These are phyloP conservation scores for Pemphigus obesinymphae DNA, from an alignment of 1,140 invertebrate genomes.

Conservation along the genomic window DNA sequence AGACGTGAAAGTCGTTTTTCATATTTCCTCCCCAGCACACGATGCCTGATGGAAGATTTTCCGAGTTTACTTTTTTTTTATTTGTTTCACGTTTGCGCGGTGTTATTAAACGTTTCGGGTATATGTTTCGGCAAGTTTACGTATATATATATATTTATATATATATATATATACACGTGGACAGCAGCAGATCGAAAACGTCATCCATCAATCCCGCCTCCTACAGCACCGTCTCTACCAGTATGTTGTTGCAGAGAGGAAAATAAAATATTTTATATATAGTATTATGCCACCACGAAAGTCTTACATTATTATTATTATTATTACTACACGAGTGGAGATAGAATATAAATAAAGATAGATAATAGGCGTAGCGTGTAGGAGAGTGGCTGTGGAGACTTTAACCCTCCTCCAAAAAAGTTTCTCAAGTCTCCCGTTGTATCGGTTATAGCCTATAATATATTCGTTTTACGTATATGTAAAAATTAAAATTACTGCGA, in stretches of 20 bases:
- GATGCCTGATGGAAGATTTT: conserved; percentile 5
- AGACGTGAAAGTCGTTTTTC: conserved; percentile 35
- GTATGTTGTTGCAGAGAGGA: no score
- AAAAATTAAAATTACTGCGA: no score
- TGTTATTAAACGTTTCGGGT: conserved; percentile 26
- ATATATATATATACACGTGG: not conserved
- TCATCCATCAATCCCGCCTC: conserved; percentile 29
- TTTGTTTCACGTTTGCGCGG: conserved; percentile 30
- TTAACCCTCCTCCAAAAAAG: no score
- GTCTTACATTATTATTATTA: not conserved
- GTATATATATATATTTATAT: not conserved
- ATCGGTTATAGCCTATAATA: no score
- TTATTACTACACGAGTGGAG: not conserved
- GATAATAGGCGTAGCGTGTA: no score
- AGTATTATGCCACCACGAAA: not conserved
- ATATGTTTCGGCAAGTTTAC: conserved; percentile 26
- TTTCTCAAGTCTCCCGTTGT: no score
- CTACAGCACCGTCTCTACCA: not conserved
- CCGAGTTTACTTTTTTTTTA: conserved; percentile 18
- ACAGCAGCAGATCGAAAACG: conserved; percentile 26
- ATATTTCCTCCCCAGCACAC: not conserved
- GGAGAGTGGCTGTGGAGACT: no score
- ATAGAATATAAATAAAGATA: no score
- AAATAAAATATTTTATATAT: no score
- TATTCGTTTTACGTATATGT: no score